A percentile compares a stretch with the other conserved stretches of the same genome.
These are phyloP conservation scores for Falco biarmicus DNA, from an alignment of 2,797 vertebrate genomes.

Conservation along the genomic window DNA sequence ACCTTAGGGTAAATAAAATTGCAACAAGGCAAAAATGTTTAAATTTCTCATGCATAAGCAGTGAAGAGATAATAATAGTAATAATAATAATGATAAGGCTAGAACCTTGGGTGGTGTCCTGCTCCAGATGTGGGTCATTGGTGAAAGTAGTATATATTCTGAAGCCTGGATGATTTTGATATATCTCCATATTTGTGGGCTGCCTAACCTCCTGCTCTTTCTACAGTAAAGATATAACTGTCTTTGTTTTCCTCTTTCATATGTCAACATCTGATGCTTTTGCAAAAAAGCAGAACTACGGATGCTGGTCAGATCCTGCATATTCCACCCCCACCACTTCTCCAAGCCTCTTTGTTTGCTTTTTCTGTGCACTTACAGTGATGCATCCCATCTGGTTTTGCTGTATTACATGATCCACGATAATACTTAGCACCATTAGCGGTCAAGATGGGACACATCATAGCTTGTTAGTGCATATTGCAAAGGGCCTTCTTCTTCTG, in stretches of 20 bases:
- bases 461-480: not conserved
- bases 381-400: slow-evolving; percentile 56
- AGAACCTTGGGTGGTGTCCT: not conserved
- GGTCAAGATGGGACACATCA: not conserved
- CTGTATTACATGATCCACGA: not conserved
- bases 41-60: not conserved
- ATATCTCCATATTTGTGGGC: not conserved
- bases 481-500: not conserved
- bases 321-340: not conserved
- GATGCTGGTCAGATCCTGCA: not conserved
- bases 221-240: not conserved
- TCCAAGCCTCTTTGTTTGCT: slow-evolving; percentile 15
- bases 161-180: not conserved
- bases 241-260: not conserved
- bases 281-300: not conserved
- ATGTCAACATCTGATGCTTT: not conserved
- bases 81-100: not conserved
- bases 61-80: not conserved
- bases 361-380: not conserved
- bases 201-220: not conserved
- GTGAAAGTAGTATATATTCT: not conserved
- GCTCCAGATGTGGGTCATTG: not conserved
- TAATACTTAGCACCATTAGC: not conserved
- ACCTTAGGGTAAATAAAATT: not conserved
- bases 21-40: not conserved